Evolutionary conservation across 2,888 invertebrate species (phyloP).

Genomic region (Panzeria rudis): DNA sequence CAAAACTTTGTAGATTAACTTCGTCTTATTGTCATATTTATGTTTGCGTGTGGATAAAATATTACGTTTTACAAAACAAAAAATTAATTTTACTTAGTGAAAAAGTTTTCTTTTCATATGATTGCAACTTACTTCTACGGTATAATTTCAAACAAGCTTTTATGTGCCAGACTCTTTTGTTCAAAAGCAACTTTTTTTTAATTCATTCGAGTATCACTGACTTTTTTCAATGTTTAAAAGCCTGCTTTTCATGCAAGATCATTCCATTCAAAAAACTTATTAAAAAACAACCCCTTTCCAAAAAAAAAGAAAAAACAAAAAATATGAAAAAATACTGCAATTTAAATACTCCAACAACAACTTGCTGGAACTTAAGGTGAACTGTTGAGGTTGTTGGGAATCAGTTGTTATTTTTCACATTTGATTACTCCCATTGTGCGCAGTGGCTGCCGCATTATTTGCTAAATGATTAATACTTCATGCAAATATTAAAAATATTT

Average conservation of each 20-base stretch:
- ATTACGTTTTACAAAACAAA: too few relatives aligned
- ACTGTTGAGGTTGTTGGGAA: constrained; percentile 28
- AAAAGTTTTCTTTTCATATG: not conserved
- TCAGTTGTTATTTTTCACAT: constrained; percentile 58
- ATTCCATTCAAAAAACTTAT: constrained; percentile 48
- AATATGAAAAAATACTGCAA: not conserved
- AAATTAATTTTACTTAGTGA: too few relatives aligned
- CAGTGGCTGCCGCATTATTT: constrained; percentile 44
- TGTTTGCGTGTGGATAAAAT: too few relatives aligned
- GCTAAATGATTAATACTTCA: constrained; percentile 68
- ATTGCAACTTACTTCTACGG: constrained; percentile 50
- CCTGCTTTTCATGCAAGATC: constrained; percentile 52
- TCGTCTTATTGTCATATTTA: too few relatives aligned
- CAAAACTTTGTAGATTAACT: too few relatives aligned
- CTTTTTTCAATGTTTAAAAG: constrained; percentile 44
- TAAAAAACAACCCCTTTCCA: constrained; percentile 53
- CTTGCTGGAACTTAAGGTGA: constrained; percentile 73
- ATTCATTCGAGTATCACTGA: constrained; percentile 57
- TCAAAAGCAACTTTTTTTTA: constrained; percentile 49
- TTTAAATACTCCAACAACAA: constrained; percentile 73
- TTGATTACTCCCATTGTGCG: constrained; percentile 65
- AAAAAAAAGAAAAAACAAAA: not conserved
- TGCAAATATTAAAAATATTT: constrained; percentile 66
- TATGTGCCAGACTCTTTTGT: constrained; percentile 39
- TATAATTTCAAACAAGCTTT: constrained; percentile 48